Conservation (phyloP, 2,888 invertebrate genomes). For the Mimumesa dahlbomi region DNA sequence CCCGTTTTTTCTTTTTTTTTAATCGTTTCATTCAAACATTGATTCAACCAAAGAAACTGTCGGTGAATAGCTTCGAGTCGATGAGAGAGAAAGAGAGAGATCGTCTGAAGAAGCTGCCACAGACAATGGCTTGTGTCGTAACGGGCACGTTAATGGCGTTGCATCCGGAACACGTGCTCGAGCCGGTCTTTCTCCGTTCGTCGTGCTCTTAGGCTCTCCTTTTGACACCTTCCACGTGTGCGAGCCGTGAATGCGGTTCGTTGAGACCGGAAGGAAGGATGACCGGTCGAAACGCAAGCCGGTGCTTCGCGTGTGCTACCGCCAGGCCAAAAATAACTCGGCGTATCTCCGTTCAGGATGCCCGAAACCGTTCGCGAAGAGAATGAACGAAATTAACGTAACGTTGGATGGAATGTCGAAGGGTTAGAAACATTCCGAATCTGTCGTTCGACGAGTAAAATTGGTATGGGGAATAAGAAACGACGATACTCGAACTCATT, state of each 20-base stretch:
- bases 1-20: slow-evolving; percentile 13
- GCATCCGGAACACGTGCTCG: slow-evolving; percentile 34
- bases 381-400: slow-evolving; percentile 45
- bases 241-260: slow-evolving; percentile 38
- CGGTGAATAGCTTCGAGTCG: neutral
- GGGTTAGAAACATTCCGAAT: too few relatives aligned
- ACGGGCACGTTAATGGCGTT: slow-evolving; percentile 33
- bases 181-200: slow-evolving; percentile 2
- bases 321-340: neutral
- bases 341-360: slow-evolving; percentile 37
- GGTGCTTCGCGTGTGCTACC: too few relatives aligned
- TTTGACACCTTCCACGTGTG: slow-evolving; percentile 65
- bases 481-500: too few relatives aligned
- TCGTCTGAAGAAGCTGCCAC: slow-evolving; percentile 3
- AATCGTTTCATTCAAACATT: slow-evolving; percentile 24
- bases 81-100: neutral
- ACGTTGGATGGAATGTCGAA: too few relatives aligned
- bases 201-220: slow-evolving; percentile 16
- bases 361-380: slow-evolving; percentile 63
- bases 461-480: too few relatives aligned
- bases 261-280: slow-evolving; percentile 68
- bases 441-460: too few relatives aligned
- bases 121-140: slow-evolving; percentile 33
- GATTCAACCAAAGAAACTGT: slow-evolving; percentile 15
- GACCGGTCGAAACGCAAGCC: slow-evolving; percentile 18